Evolutionary conservation across 1,140 invertebrate genomes (phyloP), one percentile per base, ranked within the genome.

Genomic region (Venustaconcha ellipsiformis): DNA sequence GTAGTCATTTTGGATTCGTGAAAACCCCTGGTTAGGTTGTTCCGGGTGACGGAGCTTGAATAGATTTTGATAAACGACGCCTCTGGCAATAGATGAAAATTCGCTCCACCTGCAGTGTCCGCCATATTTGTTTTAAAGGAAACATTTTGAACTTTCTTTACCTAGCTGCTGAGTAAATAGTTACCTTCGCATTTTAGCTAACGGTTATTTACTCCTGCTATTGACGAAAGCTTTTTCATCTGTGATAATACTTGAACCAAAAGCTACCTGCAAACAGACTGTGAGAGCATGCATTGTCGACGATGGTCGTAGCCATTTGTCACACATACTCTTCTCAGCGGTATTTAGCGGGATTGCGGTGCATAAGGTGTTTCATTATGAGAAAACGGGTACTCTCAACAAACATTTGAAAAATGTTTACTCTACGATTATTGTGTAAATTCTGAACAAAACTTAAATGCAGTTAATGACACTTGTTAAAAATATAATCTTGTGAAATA

Each of bases 121-220:
- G n/a, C 26, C 57, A 26, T 77, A 72, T 77, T 77, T 77, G 70
- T 77, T 77, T 77, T 77, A 77, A 65, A 67, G 26, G 75, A 77
- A 71, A 77, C 70, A 77, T 77, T 77, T 72, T 68, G 63, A 77
- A 67, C 75, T 48, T 20, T 48, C 55, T 17, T 66, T n/a, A 65
- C 57, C 64, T 62, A 23, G 23, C 26, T 13, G 48, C 56, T 72
- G 75, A 67, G 70, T 68, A 71, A 77, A 77, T 59, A 77, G 6
- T 56, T 17, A 13, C 55, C 23, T 70, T 56, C 66, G 57, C 48
- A 59, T 58, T 68, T 70, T 70, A 13, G 56, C 8, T 48, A 72
- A 65, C 26, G 14, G 48, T 20, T 65, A 57, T 72, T 72, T 65
- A 57, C 55, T 56, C 48, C 57, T 65, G 20, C 63, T n/a, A 57